A percentile compares a stretch with the other conserved stretches of the same genome.
These are phyloP conservation scores for Netelia virgata DNA, from an alignment of 2,888 invertebrate species.

Conservation along the genomic window DNA sequence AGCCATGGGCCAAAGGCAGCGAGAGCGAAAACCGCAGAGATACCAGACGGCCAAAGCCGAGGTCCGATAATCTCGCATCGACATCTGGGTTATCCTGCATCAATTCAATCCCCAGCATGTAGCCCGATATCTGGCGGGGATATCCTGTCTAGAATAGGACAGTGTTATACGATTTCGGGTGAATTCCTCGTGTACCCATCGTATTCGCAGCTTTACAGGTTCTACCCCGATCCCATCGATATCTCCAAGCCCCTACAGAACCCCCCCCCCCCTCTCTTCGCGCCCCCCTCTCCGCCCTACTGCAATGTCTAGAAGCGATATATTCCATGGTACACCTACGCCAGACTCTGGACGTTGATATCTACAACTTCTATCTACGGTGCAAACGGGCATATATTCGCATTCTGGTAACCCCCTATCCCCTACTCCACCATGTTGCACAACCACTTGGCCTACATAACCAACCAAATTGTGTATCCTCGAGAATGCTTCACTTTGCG, in stretches of 20 bases:
- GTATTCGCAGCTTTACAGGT: slow-evolving; percentile 53
- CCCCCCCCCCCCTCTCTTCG: too few species aligned
- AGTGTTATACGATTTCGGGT: slow-evolving; percentile 48
- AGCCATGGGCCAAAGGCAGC: slow-evolving; percentile 41
- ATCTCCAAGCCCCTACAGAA: slow-evolving; percentile 2
- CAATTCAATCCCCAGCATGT: slow-evolving; percentile 65
- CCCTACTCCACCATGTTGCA: neutral
- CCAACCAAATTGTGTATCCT: slow-evolving; percentile 5
- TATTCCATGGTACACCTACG: neutral
- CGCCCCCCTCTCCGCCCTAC: slow-evolving; percentile 4
- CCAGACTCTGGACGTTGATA: neutral
- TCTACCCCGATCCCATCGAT: slow-evolving; percentile 24
- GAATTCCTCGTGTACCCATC: slow-evolving; percentile 50
- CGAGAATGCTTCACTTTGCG: neutral
- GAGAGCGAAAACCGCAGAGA: slow-evolving; percentile 53
- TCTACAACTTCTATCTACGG: slow-evolving; percentile 7
- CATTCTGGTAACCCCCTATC: slow-evolving; percentile 16
- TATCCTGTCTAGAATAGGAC: slow-evolving; percentile 52
- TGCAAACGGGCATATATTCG: slow-evolving; percentile 31
- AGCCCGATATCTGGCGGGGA: slow-evolving; percentile 60
- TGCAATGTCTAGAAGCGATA: slow-evolving; percentile 16
- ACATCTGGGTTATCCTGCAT: slow-evolving; percentile 68
- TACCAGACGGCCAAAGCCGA: slow-evolving; percentile 55
- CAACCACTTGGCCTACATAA: slow-evolving; percentile 13
- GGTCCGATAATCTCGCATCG: slow-evolving; percentile 64